Evolutionary conservation across 1,140 invertebrate genomes (phyloP), one percentile per base, ranked within the genome.

Genomic region (Eueides isabella): DNA sequence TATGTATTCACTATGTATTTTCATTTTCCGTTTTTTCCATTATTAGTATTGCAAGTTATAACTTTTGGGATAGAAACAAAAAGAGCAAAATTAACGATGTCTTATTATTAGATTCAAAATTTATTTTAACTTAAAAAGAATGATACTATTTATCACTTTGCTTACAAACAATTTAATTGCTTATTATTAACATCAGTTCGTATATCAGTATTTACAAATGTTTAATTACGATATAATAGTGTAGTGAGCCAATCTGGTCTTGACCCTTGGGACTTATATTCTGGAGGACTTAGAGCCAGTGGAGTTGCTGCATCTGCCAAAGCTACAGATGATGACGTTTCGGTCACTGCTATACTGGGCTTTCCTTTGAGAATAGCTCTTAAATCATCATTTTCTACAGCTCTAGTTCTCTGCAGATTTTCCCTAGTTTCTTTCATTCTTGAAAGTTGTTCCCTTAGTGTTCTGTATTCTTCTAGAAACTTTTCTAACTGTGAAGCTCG

Each of bases 361-460:
- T 94, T 94, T 12, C 93, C 94, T 82, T 95, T 95, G 14, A 95
- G 80, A 67, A 95, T 94, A 11, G 93, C 91, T 76, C 93, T 93
- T 11, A 94, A 85, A 64, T 94, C 94, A 61, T 92, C 89, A 74
- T 93, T 93, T 26, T 85, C 91, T 5, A 83, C 84, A 26, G 92
- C 89, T 61, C 94, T 88, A 31, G 90, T 93, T 77, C 94, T 93
- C 82, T 95, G 95, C 69, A 96, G 93, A 73, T 94, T 95, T 80
- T 96, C 96, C 82, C 96, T 95, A 30, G 96, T 96, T 80, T 96
- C 95, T 82, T 96, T 97, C 96, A 97, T 97, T 85, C 95, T 95
- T 68, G 95, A 96, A 72, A 97, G 85, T 85, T 97, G 96, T 85
- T 96, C 95, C 85, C 96, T 95, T 61, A 97, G 93, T 79, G 93